These are phyloP conservation scores for Philopotamus ludificatus DNA, from an alignment of 1,140 invertebrate genomes.

Conservation along the genomic window DNA sequence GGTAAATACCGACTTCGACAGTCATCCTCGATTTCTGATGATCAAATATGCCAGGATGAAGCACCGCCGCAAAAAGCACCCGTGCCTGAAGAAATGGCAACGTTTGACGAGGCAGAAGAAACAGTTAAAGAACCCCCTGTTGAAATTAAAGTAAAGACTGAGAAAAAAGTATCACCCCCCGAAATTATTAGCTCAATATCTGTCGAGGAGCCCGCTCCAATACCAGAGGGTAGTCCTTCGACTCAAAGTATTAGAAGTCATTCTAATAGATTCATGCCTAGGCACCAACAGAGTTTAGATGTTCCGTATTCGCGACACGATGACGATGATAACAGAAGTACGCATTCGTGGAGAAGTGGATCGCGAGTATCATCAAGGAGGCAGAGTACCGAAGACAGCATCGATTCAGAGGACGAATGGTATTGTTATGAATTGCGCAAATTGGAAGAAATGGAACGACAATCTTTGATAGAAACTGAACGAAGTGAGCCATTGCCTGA, in stretches of 20 bases:
- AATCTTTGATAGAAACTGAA: constrained; percentile 66
- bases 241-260: constrained; percentile 60
- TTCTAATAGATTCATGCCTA: constrained; percentile 60
- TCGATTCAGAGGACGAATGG: constrained; percentile 92
- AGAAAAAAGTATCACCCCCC: constrained; percentile 48
- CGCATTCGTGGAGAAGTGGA: constrained; percentile 80
- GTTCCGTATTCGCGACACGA: constrained; percentile 71
- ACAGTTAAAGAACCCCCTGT: constrained; percentile 42
- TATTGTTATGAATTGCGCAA: constrained; percentile 86
- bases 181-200: constrained; percentile 49
- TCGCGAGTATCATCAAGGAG: constrained; percentile 82
- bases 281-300: constrained; percentile 77
- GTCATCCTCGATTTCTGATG: constrained; percentile 66
- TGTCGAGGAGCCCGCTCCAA: constrained; percentile 51
- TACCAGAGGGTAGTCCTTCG: constrained; percentile 64
- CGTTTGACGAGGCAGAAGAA: constrained; percentile 49
- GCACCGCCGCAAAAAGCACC: constrained; percentile 44
- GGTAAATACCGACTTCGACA: constrained; percentile 79
- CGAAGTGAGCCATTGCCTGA: constrained; percentile 61
- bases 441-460: constrained; percentile 81
- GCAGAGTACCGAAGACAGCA: constrained; percentile 89
- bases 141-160: constrained; percentile 45
- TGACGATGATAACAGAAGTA: constrained; percentile 82
- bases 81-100: constrained; percentile 47
- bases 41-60: constrained; percentile 58